A percentile compares a stretch with the other conserved stretches of the same genome.
These are phyloP conservation scores for Himalopsyche tibetana DNA, from an alignment of 2,888 invertebrate species.

Conservation along the genomic window DNA sequence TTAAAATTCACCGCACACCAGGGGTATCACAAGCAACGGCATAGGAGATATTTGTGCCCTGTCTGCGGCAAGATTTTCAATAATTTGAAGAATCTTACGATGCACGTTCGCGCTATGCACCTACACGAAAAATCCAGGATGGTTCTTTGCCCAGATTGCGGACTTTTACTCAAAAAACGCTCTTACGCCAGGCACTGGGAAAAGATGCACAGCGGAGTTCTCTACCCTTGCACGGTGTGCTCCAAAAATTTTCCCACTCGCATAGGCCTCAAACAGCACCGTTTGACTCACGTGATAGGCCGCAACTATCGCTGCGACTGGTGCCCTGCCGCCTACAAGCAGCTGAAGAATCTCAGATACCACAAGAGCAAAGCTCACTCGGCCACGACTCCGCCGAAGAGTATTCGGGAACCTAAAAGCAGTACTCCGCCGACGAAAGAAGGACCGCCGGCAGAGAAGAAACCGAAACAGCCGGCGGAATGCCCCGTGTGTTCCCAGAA, in stretches of 20 bases:
- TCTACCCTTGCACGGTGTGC: slow-evolving; percentile 48
- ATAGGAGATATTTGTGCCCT: slow-evolving; percentile 40
- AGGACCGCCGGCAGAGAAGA: slow-evolving; percentile 39
- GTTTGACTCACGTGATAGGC: slow-evolving; percentile 51
- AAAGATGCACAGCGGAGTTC: slow-evolving; percentile 51
- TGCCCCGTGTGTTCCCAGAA: slow-evolving; percentile 48
- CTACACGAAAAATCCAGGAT: slow-evolving; percentile 36
- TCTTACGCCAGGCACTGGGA: slow-evolving; percentile 49
- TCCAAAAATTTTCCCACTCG: slow-evolving; percentile 51
- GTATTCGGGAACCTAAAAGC: not conserved
- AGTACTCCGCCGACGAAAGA: not conserved
- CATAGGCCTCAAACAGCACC: slow-evolving; percentile 51
- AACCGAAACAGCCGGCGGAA: slow-evolving; percentile 47
- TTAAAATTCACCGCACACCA: slow-evolving; percentile 48
- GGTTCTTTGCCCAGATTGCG: slow-evolving; percentile 51
- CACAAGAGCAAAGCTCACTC: slow-evolving; percentile 51
- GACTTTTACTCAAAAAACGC: slow-evolving; percentile 48
- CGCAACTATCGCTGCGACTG: slow-evolving; percentile 54
- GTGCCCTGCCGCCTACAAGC: slow-evolving; percentile 56
- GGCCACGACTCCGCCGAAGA: slow-evolving; percentile 10
- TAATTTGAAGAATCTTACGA: slow-evolving; percentile 25
- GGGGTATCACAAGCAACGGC: slow-evolving; percentile 47
- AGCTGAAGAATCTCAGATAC: slow-evolving; percentile 48
- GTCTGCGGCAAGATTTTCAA: slow-evolving; percentile 53
- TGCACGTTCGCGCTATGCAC: slow-evolving; percentile 51